A percentile compares a stretch with the other conserved stretches of the same genome.
Conservation (phyloP, 2,113 vertebrate species). For the Scophthalmus maximus region DNA sequence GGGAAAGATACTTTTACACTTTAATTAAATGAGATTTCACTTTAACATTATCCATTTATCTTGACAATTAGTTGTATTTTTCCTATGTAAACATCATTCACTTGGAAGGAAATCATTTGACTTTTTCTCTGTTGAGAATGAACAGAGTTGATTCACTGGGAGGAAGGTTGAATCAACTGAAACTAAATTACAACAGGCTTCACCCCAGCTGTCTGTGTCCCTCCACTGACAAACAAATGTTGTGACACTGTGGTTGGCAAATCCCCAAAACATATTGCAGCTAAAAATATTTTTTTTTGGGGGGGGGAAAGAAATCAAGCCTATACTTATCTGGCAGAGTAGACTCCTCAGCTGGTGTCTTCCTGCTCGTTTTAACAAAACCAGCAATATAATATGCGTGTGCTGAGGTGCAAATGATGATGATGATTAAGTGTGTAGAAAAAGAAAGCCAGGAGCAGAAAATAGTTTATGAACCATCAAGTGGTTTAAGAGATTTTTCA, state of each 20-base stretch:
- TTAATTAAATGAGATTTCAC: background rate
- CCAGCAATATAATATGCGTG: conserved; percentile 20
- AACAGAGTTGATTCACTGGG: too few species aligned
- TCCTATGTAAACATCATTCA: background rate
- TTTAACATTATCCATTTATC: background rate
- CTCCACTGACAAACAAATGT: too few species aligned
- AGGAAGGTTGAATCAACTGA: too few species aligned
- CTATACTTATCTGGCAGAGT: conserved; percentile 8
- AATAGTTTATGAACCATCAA: conserved; percentile 14
- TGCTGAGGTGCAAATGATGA: conserved; percentile 56
- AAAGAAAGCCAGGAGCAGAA: conserved; percentile 22
- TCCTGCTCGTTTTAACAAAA: conserved; percentile 3
- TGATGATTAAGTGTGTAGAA: conserved; percentile 1
- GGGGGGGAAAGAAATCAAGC: background rate
- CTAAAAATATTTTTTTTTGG: too few species aligned
- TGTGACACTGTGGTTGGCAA: too few species aligned
- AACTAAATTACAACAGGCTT: too few species aligned
- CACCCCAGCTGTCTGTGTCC: too few species aligned
- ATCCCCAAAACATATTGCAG: too few species aligned
- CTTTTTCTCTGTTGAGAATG: too few species aligned
- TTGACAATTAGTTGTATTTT: background rate
- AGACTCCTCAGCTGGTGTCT: conserved; percentile 3
- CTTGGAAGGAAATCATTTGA: background rate
- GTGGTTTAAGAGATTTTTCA: conserved; percentile 27
- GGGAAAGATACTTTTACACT: too few species aligned